Conservation (phyloP, 2,888 invertebrate genomes). For the Orchestes rusci region DNA sequence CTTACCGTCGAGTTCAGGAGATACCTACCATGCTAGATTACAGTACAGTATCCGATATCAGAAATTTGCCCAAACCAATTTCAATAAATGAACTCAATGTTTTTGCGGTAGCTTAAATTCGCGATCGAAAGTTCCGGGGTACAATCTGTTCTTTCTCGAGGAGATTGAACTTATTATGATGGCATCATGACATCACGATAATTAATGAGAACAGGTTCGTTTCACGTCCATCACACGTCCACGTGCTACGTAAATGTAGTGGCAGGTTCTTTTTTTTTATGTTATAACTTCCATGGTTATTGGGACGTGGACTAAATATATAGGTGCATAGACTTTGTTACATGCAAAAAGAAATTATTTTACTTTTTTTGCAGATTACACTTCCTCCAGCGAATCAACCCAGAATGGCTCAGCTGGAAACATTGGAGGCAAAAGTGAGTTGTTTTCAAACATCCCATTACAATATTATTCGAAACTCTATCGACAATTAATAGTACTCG, state of each 20-base stretch:
- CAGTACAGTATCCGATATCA: no score
- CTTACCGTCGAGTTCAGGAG: no score
- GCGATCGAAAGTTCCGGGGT: no score
- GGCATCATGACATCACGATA: constrained; percentile 4
- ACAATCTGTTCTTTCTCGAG: no score
- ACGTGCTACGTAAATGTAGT: constrained; percentile 9
- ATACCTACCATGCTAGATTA: no score
- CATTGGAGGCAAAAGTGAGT: constrained; percentile 67
- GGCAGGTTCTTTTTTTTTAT: not conserved
- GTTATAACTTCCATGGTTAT: constrained; percentile 2
- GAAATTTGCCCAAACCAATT: no score
- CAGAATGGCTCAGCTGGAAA: constrained; percentile 65
- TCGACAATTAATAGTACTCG: no score
- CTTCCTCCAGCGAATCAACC: constrained; percentile 42
- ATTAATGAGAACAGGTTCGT: constrained; percentile 13
- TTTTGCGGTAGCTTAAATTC: no score
- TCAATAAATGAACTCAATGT: no score
- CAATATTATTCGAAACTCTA: not conserved
- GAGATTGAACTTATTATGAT: constrained; percentile 9
- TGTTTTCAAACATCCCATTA: not conserved
- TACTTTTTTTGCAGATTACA: constrained; percentile 44
- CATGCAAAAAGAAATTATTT: no score
- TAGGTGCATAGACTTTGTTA: no score
- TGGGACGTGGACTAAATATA: no score
- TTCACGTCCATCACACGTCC: constrained; percentile 11